Evolutionary conservation across 2,888 invertebrate genomes (phyloP).

Genomic region (Dysmachus trigonus): DNA sequence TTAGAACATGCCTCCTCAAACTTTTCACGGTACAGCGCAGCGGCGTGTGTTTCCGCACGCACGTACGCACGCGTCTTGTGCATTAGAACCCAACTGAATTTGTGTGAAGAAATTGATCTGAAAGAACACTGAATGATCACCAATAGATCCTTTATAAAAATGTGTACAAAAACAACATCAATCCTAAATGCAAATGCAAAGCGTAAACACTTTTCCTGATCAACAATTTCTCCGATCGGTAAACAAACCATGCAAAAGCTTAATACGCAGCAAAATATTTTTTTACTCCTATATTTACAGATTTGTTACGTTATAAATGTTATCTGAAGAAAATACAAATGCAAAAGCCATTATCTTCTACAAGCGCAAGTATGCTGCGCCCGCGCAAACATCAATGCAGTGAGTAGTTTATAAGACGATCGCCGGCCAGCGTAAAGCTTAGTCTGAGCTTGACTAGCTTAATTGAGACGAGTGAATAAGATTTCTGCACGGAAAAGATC

Average conservation of each 20-base stretch:
- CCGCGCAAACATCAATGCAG: neutral
- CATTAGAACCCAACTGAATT: neutral
- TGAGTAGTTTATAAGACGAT: conserved; percentile 46
- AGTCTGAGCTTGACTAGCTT: conserved; percentile 43
- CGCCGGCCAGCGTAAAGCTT: conserved; percentile 36
- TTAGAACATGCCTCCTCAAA: neutral
- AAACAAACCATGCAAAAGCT: neutral
- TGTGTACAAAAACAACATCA: neutral
- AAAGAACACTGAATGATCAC: neutral
- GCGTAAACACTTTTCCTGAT: neutral
- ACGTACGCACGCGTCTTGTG: neutral
- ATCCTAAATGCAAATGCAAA: neutral
- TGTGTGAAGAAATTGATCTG: neutral
- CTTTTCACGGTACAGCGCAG: neutral
- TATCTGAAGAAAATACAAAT: neutral
- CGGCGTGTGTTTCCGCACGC: neutral
- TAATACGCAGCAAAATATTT: neutral
- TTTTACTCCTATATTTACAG: neutral
- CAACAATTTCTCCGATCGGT: neutral
- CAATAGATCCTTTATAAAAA: neutral
- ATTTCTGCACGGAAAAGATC: neutral
- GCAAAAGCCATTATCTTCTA: neutral
- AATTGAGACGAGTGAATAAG: neutral
- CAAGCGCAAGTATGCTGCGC: conserved; percentile 12
- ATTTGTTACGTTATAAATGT: neutral